A percentile compares a stretch with the other conserved stretches of the same genome.
phyloP scores from a whole-genome alignment of 2,797 vertebrate species.

The Podarcis siculus region DNA sequence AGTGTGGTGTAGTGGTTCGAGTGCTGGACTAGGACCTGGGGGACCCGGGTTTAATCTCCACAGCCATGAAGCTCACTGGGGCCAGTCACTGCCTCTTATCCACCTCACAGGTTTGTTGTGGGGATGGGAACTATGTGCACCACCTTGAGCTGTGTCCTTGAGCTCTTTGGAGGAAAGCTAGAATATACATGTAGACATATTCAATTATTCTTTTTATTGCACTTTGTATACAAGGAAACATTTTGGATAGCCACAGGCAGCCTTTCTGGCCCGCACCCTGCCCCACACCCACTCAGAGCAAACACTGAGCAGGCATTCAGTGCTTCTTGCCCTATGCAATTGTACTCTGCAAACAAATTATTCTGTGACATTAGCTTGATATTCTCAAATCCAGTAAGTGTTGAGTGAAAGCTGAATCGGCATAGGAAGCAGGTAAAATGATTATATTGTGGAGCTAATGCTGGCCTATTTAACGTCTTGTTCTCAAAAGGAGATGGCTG shows the following conservation, averaged over 20 bases:
- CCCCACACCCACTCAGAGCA: not conserved
- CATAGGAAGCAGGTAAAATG: rapidly evolving
- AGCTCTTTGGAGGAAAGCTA: no score
- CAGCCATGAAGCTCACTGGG: no score
- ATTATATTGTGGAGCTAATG: not conserved
- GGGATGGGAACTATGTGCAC: no score
- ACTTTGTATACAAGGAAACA: not conserved
- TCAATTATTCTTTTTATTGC: no score
- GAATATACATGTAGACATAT: no score
- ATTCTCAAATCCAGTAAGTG: not conserved
- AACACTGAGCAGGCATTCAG: not conserved
- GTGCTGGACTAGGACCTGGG: no score
- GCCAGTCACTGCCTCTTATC: no score
- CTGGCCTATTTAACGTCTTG: not conserved
- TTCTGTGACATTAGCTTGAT: not conserved
- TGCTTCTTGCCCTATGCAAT: not conserved
- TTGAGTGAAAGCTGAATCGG: not conserved
- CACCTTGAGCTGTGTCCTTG: no score
- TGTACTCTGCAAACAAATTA: not conserved
- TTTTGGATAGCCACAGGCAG: not conserved
- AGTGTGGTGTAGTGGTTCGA: no score
- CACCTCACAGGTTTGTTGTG: no score
- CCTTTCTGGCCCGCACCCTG: not conserved
- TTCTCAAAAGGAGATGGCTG: not conserved
- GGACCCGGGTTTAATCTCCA: no score